A percentile compares a stretch with the other conserved stretches of the same genome.
Conservation (phyloP, 2,797 vertebrate genomes). For the Adrianichthys oophorus region DNA sequence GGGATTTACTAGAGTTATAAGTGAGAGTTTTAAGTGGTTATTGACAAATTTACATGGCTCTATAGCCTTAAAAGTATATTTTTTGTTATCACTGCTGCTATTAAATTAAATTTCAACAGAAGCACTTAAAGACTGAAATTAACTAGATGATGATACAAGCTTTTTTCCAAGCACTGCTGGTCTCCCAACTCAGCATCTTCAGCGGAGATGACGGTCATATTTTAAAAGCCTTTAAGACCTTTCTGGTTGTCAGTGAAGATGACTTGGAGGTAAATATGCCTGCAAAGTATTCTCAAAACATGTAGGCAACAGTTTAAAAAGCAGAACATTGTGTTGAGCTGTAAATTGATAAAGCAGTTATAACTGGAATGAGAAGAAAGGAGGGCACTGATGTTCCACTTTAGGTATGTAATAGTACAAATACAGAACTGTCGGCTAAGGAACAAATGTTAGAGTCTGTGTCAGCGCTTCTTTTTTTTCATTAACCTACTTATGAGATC, state of each 20-base stretch:
- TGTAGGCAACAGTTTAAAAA: too few relatives aligned
- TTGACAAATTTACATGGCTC: not conserved
- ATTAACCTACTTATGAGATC: slow-evolving; percentile 50
- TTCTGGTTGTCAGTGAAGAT: not conserved
- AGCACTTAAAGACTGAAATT: not conserved
- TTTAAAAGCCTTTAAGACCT: not conserved
- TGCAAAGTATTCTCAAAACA: too few relatives aligned
- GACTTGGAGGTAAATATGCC: too few relatives aligned
- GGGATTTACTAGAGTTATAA: slow-evolving; percentile 2
- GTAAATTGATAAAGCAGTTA: too few relatives aligned
- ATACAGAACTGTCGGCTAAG: not conserved
- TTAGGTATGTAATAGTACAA: too few relatives aligned
- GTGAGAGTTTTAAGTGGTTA: slow-evolving; percentile 4
- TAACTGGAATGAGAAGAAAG: too few relatives aligned
- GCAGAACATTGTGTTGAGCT: too few relatives aligned
- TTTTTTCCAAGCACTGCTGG: not conserved
- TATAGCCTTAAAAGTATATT: not conserved
- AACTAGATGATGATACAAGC: not conserved
- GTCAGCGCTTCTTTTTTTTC: slow-evolving; percentile 17
- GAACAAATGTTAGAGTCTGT: slow-evolving; percentile 13
- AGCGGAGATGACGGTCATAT: not conserved
- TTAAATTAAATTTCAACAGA: not conserved
- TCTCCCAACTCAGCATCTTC: not conserved
- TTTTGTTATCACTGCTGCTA: not conserved
- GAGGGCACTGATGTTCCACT: too few relatives aligned